Base-by-base conservation (phyloP, 1,140 invertebrate genomes). In the Trachymyrmex septentrionalis region DNA sequence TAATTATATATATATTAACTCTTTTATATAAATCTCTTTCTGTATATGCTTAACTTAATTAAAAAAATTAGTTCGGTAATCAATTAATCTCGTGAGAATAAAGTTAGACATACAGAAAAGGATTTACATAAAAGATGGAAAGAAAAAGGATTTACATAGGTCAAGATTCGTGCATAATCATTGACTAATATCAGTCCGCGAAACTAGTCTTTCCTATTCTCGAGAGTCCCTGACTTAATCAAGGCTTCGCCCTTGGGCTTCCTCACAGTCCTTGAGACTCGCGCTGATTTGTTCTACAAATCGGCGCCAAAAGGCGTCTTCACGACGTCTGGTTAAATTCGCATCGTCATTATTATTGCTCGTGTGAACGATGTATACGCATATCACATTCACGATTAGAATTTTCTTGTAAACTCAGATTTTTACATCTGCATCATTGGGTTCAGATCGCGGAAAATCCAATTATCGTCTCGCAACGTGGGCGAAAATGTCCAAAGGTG, bases 221-320 rank as follows among this genome's bases (percentile, higher is more conserved):
- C 24, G 64, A 63, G 61, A 86, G 59, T 85, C 78, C 66, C 44
- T 48, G 86, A 77, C 81, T 71, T 88, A 88, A 86, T 86, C 86
- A 80, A 53, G 69, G 57, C 61, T 90, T 75, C 61, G 76, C 63
- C 80, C 88, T 73, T 85, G 89, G 87, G 82, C 87, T 90, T 91
- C 90, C 89, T 91, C 90, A 90, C 89, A 90, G 50, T 44, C 38
- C 24, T 63, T 50, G 24, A 75, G 64, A 78, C 73, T 73, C 67
- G 75, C 57, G 73, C 64, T 76, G 89, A 88, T 91, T 90, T 78
- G 89, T 90, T 91, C 87, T 84, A 82, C 84, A 63, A 78, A 67
- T 86, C 88, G 82, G 66, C 76, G 61, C 86, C 88, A 82, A 90
- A 89, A 87, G 88, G 88, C 84, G 85, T 88, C 84, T 64, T 34